phyloP scores from a whole-genome alignment of 1,140 invertebrate genomes.

The Zaprionus africanus region DNA sequence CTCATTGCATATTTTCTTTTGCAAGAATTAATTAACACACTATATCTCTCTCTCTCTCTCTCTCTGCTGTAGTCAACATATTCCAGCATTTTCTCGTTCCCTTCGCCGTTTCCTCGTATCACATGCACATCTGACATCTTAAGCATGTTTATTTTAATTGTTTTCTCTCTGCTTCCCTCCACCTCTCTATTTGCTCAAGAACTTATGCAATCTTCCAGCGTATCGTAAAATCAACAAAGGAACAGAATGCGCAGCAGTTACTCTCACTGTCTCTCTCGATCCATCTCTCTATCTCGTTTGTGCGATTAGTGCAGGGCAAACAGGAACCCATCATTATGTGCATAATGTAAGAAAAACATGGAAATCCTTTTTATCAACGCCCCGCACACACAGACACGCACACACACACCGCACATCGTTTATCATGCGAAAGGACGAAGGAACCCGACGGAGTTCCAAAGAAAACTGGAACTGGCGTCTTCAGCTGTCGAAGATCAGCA shows the following conservation, averaged over 20 bases:
- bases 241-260: too few relatives aligned
- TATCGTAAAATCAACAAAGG: not conserved
- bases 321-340: constrained; percentile 35
- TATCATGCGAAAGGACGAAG: constrained; percentile 17
- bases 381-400: not conserved
- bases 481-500: constrained; percentile 55
- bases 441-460: constrained; percentile 19
- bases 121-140: not conserved
- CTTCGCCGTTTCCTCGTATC: not conserved
- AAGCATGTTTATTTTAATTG: constrained; percentile 1
- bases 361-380: constrained; percentile 66
- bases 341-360: constrained; percentile 61
- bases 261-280: not conserved
- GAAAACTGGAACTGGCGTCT: constrained; percentile 32
- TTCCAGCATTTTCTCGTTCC: not conserved
- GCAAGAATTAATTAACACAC: too few relatives aligned
- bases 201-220: constrained; percentile 1
- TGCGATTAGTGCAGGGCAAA: constrained; percentile 32
- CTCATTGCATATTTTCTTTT: too few relatives aligned
- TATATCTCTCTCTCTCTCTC: not conserved
- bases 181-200: not conserved
- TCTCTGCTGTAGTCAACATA: not conserved
- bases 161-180: not conserved
- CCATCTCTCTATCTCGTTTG: not conserved
- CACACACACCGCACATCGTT: constrained; percentile 14